Evolutionary conservation across 2,113 vertebrate genomes (phyloP).

Genomic region (Prolemur simus): DNA sequence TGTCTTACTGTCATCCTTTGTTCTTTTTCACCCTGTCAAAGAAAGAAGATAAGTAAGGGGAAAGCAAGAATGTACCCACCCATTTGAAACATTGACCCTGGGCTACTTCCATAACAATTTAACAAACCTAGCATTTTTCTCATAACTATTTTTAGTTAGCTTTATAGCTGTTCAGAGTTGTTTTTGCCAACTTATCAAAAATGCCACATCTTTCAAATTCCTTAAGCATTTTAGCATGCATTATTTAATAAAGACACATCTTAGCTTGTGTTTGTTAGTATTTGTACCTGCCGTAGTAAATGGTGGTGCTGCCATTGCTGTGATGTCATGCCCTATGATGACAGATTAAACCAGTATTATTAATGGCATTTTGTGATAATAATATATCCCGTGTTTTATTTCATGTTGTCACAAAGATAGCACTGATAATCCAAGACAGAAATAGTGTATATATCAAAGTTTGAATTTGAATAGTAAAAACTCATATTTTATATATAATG

Average conservation of each 20-base stretch:
- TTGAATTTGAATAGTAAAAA: not conserved
- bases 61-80: not conserved
- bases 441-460: not conserved
- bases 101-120: not conserved
- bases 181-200: conserved; percentile 12
- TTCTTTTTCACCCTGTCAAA: not conserved
- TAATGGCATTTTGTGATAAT: not conserved
- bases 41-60: not conserved
- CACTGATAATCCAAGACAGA: not conserved
- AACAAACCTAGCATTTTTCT: not conserved
- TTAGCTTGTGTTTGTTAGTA: not conserved
- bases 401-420: not conserved
- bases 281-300: not conserved
- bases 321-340: not conserved
- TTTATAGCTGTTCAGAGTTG: not conserved
- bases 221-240: not conserved
- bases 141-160: not conserved
- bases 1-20: not conserved
- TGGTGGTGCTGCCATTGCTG: not conserved
- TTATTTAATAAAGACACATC: not conserved
- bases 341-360: not conserved
- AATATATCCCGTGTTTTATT: not conserved
- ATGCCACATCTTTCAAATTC: not conserved
- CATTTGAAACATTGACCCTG: not conserved
- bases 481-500: not conserved